Evolutionary conservation across 1,140 invertebrate genomes (phyloP).

Genomic region (Mylabris phalerata): DNA sequence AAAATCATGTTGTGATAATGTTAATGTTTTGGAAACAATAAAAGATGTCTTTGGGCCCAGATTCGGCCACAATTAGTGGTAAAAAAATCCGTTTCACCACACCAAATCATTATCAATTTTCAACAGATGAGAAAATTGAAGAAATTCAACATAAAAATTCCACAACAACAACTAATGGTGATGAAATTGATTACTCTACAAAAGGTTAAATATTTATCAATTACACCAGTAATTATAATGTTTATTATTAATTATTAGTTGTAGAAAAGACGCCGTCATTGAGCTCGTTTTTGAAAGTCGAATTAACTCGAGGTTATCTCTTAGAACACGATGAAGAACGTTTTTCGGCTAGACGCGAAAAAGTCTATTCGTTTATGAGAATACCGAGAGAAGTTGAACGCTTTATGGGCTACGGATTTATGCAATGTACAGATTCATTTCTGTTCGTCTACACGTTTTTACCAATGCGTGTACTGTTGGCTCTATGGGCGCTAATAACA

Average conservation of each 20-base stretch:
- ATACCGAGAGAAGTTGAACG: slow-evolving; percentile 90
- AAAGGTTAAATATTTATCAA: slow-evolving; percentile 17
- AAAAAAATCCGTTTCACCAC: slow-evolving; percentile 42
- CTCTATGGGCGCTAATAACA: slow-evolving; percentile 70
- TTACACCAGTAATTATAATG: neutral
- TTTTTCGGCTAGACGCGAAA: slow-evolving; percentile 86
- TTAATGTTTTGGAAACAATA: slow-evolving; percentile 1
- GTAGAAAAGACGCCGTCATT: slow-evolving; percentile 49
- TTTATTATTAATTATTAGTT: slow-evolving; percentile 3
- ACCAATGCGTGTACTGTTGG: slow-evolving; percentile 84
- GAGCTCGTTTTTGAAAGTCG: slow-evolving; percentile 72
- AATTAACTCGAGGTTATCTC: slow-evolving; percentile 85
- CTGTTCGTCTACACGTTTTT: slow-evolving; percentile 97
- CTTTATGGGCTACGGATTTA: slow-evolving; percentile 94
- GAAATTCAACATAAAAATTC: slow-evolving; percentile 25
- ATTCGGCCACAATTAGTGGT: slow-evolving; percentile 11
- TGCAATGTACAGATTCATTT: slow-evolving; percentile 97
- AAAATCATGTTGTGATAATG: slow-evolving; percentile 5
- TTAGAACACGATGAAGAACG: slow-evolving; percentile 90
- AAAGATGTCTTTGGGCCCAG: slow-evolving; percentile 3
- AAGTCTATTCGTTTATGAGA: slow-evolving; percentile 95
- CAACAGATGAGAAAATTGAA: slow-evolving; percentile 40
- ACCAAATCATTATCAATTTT: slow-evolving; percentile 36
- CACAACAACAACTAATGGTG: slow-evolving; percentile 12
- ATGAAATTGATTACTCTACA: slow-evolving; percentile 27